Evolutionary conservation across 2,113 vertebrate genomes (phyloP).

Genomic region (Psammodynastes pulverulentus): DNA sequence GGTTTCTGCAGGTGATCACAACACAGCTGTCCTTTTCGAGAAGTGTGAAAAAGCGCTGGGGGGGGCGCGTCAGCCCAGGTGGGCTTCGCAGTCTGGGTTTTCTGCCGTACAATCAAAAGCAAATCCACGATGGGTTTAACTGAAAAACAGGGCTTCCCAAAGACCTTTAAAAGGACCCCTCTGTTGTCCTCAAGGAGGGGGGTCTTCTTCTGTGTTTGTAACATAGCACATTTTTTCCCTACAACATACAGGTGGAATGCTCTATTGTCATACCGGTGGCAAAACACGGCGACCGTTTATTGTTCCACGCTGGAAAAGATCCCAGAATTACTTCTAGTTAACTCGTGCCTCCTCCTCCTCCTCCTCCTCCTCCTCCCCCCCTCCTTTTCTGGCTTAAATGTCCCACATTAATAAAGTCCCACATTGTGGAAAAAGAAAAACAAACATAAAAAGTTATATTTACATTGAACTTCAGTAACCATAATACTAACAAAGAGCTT

Average conservation of each 20-base stretch:
- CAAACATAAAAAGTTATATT: constrained; percentile 62
- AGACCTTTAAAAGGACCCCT: constrained; percentile 46
- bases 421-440: constrained; percentile 45
- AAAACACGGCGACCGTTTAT: constrained; percentile 10
- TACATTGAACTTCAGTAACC: constrained; percentile 72
- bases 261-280: neutral
- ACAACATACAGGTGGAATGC: neutral
- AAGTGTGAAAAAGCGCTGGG: neutral
- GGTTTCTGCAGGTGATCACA: constrained; percentile 25
- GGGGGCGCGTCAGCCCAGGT: too few relatives aligned
- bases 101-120: neutral
- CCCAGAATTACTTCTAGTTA: neutral
- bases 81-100: neutral
- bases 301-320: constrained; percentile 4
- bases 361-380: neutral
- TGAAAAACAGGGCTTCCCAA: constrained; percentile 36
- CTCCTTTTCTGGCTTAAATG: constrained; percentile 30
- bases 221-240: constrained; percentile 41
- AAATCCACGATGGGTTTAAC: constrained; percentile 23
- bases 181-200: constrained; percentile 21
- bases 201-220: constrained; percentile 43
- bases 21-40: constrained; percentile 6
- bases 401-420: constrained; percentile 39
- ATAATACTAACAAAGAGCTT: constrained; percentile 74
- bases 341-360: neutral